phyloP scores from a whole-genome alignment of 2,113 vertebrate species.

The Montifringilla adamsi region DNA sequence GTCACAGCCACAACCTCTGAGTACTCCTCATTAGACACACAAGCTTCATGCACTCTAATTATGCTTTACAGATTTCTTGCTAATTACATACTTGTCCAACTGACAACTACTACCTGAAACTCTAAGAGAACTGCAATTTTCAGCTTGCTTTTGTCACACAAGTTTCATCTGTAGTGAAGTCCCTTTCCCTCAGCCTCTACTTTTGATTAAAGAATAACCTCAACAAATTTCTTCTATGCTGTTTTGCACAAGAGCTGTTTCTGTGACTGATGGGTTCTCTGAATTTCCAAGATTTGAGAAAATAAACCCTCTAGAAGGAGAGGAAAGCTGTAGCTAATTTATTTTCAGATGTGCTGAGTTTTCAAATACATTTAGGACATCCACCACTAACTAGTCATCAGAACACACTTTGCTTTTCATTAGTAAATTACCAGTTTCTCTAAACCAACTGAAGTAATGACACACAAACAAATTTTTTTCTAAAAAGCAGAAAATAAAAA shows the following conservation, averaged over 20 bases:
- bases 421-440: not conserved
- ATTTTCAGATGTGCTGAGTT: not conserved
- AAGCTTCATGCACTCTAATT: not conserved
- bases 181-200: not conserved
- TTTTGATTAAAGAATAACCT: not conserved
- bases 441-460: not conserved
- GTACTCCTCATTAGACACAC: not conserved
- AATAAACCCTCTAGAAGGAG: not conserved
- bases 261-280: not conserved
- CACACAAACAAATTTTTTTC: not conserved
- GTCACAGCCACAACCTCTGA: not conserved
- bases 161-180: not conserved
- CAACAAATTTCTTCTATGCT: not conserved
- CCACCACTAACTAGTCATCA: not conserved
- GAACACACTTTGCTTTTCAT: not conserved
- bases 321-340: not conserved
- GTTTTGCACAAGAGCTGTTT: not conserved
- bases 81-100: not conserved
- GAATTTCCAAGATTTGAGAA: not conserved
- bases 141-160: not conserved
- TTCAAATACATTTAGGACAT: not conserved
- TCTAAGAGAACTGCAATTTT: fast-evolving
- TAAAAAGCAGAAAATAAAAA: not conserved
- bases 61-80: not conserved
- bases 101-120: not conserved